Percentiles rank a stretch among this genome's conserved stretches.
phyloP scores from a whole-genome alignment of 2,888 invertebrate species.

The Eledona agricola region DNA sequence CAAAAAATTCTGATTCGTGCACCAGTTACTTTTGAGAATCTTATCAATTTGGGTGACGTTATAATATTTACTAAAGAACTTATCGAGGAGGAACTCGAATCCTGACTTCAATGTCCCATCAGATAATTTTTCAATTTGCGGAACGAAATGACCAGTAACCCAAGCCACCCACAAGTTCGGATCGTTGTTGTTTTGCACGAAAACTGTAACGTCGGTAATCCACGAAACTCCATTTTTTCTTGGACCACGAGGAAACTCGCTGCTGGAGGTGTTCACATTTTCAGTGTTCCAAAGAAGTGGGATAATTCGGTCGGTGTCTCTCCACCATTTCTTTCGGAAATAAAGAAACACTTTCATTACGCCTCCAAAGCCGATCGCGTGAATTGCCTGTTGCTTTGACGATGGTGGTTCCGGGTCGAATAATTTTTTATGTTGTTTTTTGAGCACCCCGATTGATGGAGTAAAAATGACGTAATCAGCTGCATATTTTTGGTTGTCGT shows the following conservation, averaged over 20 bases:
- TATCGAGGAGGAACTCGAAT: slow-evolving; percentile 58
- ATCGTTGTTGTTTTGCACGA: slow-evolving; percentile 53
- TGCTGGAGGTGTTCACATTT: not conserved
- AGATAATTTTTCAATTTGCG: slow-evolving; percentile 68
- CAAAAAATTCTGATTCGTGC: slow-evolving; percentile 69
- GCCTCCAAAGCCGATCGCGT: slow-evolving; percentile 68
- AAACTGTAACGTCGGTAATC: not conserved
- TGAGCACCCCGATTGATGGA: slow-evolving; percentile 72
- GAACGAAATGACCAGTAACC: slow-evolving; percentile 71
- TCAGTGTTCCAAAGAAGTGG: slow-evolving; percentile 61
- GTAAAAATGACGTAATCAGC: slow-evolving; percentile 73
- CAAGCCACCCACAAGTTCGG: slow-evolving; percentile 71
- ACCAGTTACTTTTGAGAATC: slow-evolving; percentile 64
- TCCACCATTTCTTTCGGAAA: slow-evolving; percentile 10
- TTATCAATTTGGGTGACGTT: slow-evolving; percentile 7
- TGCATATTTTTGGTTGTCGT: slow-evolving; percentile 62
- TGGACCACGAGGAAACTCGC: slow-evolving; percentile 8
- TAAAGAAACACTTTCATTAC: slow-evolving; percentile 71
- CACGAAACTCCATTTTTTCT: slow-evolving; percentile 11
- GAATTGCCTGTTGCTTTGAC: slow-evolving; percentile 64
- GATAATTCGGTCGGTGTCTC: not conserved
- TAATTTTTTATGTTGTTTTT: slow-evolving; percentile 63
- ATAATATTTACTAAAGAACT: slow-evolving; percentile 58
- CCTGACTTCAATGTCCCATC: slow-evolving; percentile 63
- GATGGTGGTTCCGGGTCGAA: slow-evolving; percentile 66